Evolutionary conservation across 2,888 invertebrate genomes (phyloP), one percentile per base, ranked within the genome.

Genomic region (Rhabditoides inermis): DNA sequence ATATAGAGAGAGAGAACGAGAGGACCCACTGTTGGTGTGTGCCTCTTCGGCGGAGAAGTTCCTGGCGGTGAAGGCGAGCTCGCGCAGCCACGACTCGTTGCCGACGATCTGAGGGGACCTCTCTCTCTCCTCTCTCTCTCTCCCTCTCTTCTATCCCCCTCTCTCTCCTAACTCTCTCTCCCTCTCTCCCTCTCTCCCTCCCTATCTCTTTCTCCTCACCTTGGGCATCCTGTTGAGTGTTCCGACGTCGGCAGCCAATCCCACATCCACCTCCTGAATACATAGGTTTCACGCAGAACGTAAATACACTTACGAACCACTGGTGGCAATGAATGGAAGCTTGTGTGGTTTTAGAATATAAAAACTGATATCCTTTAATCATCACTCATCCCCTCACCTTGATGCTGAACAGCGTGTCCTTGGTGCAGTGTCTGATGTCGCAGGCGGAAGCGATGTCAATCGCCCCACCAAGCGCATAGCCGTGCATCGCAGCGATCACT

Each of bases 211-310:
- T 28, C 60, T 60, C 37, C 56, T 48, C 10, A 65, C 55, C 81
- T 88, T 91, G 2, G 94, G 94, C 18, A 98, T 79, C 58, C 94
- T 83, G 77, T 95, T 95, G 36, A 98, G 79, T 0, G 87, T 85
- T 0, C 98, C 98, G 0, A 95, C 88, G 80, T 98, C 98, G 3
- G 95, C 90, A 3, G 94, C 90, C 78, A 98, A 81, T 0, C 95
- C 95, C 26, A 82, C 58, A 50, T 80, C 79, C 4, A 80, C 83
- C 80, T 92, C 90, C 78, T 73, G 26, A 35, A 56, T n/a, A n/a
- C n/a, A n/a, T n/a, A n/a, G n/a, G n/a, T n/a, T n/a, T n/a, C n/a
- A n/a, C n/a, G n/a, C n/a, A n/a, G n/a, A n/a, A n/a, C n/a, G n/a
- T n/a, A n/a, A n/a, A n/a, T n/a, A n/a, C n/a, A n/a, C n/a, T n/a